Evolutionary conservation across 2,113 vertebrate genomes (phyloP), one percentile per base, ranked within the genome.

Genomic region (Podarcis raffonei): DNA sequence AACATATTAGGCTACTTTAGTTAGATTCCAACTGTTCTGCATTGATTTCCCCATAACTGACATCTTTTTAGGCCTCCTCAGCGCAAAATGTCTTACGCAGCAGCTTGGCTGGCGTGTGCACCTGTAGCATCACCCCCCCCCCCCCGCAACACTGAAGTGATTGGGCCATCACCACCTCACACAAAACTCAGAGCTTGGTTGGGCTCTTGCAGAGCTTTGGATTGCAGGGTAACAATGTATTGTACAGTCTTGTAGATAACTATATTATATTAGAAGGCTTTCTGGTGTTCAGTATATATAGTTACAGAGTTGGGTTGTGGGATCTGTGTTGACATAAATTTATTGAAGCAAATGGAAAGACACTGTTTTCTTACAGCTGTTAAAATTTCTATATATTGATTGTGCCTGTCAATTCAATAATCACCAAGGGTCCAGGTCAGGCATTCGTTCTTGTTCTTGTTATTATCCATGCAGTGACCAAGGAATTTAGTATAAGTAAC

Each of bases 321-420:
- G 39, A 48, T 32, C 37, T 68, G 32, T 88, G 57, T 18, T 89
- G 85, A 89, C 62, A 76, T 68, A 90, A 91, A 65, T 35, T 32
- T 66, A 22, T 69, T 88, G 39, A 65, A 93, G 68, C 83, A 94
- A 94, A 85, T 83, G 81, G 86, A 89, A 91, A 53, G 37, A 32
- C 25, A 76, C 16, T 83, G 80, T 5, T 83, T 89, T 75, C 32
- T 25, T 77, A 76, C 86, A 72, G 65, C 84, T 81, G 84, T 76
- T 57, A 79, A n/a, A 79, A 94, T 95, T 77, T 30, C 86, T 81
- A 30, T 86, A 81, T 88, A 93, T 84, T 6, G 72, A 83, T 93
- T 90, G 87, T 94, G 89, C 85, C 86, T 94, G 20, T 16, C 81
- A 94, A 79, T 85, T 42, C 79, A 92, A 62, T 87, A 91, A 92